Percentiles rank a stretch among this genome's conserved stretches.
Evolutionary conservation across 2,113 vertebrate species (phyloP).

Genomic region (Speoplatyrhinus poulsoni): DNA sequence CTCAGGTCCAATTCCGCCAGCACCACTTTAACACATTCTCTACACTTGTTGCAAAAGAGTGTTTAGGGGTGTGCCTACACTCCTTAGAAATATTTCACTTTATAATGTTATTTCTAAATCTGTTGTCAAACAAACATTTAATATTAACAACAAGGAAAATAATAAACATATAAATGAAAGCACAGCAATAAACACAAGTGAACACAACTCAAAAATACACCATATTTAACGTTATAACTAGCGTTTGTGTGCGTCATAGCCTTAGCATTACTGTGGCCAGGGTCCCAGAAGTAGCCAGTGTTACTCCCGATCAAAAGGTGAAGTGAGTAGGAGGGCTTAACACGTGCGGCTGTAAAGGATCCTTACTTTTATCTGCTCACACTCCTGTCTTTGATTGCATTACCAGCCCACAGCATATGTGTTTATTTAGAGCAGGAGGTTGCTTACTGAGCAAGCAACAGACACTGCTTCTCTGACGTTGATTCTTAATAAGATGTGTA

Average conservation of each 20-base stretch:
- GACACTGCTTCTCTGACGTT: constrained; percentile 25
- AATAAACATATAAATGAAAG: background rate
- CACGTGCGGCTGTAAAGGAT: constrained; percentile 24
- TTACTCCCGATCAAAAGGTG: constrained; percentile 28
- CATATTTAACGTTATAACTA: constrained; percentile 20
- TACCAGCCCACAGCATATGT: constrained; percentile 38
- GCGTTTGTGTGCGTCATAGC: constrained; percentile 11
- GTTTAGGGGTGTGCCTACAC: too few species aligned
- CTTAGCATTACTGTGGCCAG: constrained; percentile 16
- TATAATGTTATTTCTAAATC: too few species aligned
- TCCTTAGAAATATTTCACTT: too few species aligned
- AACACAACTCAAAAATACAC: too few species aligned
- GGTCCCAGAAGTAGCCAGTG: constrained; percentile 37
- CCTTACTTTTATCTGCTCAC: constrained; percentile 21
- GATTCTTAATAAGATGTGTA: constrained; percentile 60
- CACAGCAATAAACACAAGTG: too few species aligned
- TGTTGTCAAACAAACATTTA: too few species aligned
- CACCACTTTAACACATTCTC: constrained; percentile 45
- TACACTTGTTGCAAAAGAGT: background rate
- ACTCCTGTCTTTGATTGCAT: constrained; percentile 46
- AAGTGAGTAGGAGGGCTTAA: constrained; percentile 28
- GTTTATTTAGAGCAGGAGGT: constrained; percentile 48
- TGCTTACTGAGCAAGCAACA: constrained; percentile 28
- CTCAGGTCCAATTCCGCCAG: constrained; percentile 35
- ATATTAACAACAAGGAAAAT: background rate